These are phyloP conservation scores for Mongoloraphidia duomilia DNA, from an alignment of 2,888 invertebrate species.

Conservation along the genomic window DNA sequence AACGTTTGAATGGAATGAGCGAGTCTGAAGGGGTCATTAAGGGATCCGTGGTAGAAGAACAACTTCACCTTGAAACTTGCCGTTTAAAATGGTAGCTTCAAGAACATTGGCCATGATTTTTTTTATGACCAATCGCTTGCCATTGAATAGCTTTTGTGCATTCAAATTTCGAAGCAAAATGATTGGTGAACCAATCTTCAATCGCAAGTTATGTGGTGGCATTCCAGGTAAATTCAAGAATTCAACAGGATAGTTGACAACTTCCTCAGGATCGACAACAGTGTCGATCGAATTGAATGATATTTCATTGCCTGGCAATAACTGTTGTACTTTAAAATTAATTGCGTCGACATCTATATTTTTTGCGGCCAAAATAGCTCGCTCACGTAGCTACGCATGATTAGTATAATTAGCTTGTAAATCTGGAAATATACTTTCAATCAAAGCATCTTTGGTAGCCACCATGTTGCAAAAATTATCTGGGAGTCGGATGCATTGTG, in stretches of 20 bases:
- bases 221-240: constrained; percentile 18
- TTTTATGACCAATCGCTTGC: constrained; percentile 15
- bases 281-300: constrained; percentile 15
- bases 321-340: constrained; percentile 9
- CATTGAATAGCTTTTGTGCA: constrained; percentile 17
- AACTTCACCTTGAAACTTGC: constrained; percentile 15
- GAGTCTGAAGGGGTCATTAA: constrained; percentile 19
- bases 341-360: constrained; percentile 5
- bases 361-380: constrained; percentile 9
- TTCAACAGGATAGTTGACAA: constrained; percentile 15
- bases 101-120: constrained; percentile 19
- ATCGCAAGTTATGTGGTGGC: constrained; percentile 16
- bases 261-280: constrained; percentile 11
- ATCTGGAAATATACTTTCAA: background rate
- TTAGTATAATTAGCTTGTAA: too few species aligned
- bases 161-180: constrained; percentile 20
- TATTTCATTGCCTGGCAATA: constrained; percentile 10
- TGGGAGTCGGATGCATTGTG: constrained; percentile 8
- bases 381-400: constrained; percentile 7
- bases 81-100: constrained; percentile 19
- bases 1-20: constrained; percentile 17
- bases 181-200: constrained; percentile 19
- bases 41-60: constrained; percentile 22
- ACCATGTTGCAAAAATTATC: constrained; percentile 10
- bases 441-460: constrained; percentile 3